Evolutionary conservation across 2,113 vertebrate genomes (phyloP).

Genomic region (Mionectes macconnelli): DNA sequence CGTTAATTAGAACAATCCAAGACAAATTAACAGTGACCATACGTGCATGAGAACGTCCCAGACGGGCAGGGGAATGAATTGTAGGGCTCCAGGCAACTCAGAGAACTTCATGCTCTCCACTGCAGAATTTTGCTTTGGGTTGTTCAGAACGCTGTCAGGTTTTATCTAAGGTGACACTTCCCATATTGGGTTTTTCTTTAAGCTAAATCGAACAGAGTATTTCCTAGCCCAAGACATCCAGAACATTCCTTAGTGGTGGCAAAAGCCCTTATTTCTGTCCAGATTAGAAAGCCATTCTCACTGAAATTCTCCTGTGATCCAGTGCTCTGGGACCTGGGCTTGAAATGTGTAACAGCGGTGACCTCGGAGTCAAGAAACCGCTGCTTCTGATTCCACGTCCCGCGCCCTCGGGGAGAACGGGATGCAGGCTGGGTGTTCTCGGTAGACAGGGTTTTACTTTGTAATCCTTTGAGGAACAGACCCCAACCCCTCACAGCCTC

Average conservation of each 20-base stretch:
- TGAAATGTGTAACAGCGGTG: not conserved
- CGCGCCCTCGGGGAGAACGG: rapidly evolving
- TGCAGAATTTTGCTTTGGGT: not conserved
- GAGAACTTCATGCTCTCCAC: not conserved
- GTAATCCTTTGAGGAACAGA: not conserved
- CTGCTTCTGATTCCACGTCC: not conserved
- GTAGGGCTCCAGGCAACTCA: not conserved
- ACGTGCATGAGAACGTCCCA: not conserved
- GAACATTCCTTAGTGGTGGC: not conserved
- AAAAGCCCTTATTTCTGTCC: not conserved
- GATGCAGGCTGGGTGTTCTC: not conserved
- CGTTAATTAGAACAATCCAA: conserved; percentile 41
- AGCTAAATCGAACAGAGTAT: not conserved
- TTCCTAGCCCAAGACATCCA: not conserved
- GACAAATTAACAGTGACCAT: conserved; percentile 32
- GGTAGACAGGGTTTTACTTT: not conserved
- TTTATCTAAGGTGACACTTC: conserved; percentile 5
- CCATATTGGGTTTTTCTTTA: not conserved
- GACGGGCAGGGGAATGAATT: not conserved
- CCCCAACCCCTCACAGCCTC: not conserved
- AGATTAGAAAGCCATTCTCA: not conserved
- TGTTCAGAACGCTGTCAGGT: not conserved
- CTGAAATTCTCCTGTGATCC: not conserved
- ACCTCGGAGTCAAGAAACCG: not conserved
- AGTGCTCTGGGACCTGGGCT: not conserved